phyloP scores from a whole-genome alignment of 2,113 vertebrate species.

The Leptocoma aspasia region DNA sequence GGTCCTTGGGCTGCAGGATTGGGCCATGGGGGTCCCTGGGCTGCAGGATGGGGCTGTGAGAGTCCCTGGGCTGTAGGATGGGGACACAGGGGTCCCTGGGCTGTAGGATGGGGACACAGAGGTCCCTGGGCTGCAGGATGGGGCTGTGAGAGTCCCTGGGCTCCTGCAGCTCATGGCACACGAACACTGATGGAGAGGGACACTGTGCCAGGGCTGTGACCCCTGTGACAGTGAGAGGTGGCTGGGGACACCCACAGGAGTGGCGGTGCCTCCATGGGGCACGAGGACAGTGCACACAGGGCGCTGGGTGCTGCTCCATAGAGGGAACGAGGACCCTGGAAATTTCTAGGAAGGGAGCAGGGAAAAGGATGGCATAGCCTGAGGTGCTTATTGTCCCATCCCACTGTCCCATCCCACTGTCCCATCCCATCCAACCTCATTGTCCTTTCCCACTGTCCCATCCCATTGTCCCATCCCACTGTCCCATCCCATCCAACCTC shows the following conservation, averaged over 20 bases:
- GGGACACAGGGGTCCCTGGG: not conserved
- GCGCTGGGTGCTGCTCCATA: not conserved
- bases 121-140: too few relatives aligned
- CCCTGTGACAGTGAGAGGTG: not conserved
- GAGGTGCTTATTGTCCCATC: not conserved
- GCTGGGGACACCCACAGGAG: not conserved
- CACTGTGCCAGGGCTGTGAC: not conserved
- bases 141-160: too few relatives aligned
- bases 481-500: too few relatives aligned
- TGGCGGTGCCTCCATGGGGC: accelerated
- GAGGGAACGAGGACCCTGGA: not conserved
- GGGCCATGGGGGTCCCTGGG: too few relatives aligned
- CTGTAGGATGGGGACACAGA: not conserved
- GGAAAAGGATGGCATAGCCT: not conserved
- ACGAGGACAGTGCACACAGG: accelerated
- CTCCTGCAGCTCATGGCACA: not conserved
- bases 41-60: too few relatives aligned
- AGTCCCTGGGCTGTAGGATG: not conserved
- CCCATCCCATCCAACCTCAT: too few relatives aligned
- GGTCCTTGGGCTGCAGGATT: not conserved
- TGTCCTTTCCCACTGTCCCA: not conserved
- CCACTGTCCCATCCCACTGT: too few relatives aligned
- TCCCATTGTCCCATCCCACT: not conserved
- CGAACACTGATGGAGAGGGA: not conserved
- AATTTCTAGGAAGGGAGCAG: not conserved